phyloP scores from a whole-genome alignment of 2,888 invertebrate species.

The Pseudolycoriella hygida region DNA sequence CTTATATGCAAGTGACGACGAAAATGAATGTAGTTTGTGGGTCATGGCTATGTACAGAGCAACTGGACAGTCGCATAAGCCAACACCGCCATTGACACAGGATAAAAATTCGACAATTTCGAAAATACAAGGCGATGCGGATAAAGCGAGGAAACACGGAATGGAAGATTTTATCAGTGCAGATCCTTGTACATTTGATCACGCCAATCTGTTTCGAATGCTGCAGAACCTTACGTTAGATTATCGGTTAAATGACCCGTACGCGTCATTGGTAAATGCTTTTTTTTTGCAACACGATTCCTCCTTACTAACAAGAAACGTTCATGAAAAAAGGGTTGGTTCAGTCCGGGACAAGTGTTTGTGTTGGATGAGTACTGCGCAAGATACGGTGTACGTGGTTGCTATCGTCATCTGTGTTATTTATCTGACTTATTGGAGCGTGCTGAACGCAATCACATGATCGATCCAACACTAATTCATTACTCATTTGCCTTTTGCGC shows the following conservation, averaged over 20 bases:
- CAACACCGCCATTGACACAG: constrained; percentile 80
- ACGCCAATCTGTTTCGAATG: constrained; percentile 78
- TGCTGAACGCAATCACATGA: constrained; percentile 85
- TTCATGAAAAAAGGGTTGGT: constrained; percentile 68
- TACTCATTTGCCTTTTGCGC: constrained; percentile 99
- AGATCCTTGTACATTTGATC: constrained; percentile 96
- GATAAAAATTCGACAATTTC: constrained; percentile 75
- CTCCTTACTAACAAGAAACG: background rate
- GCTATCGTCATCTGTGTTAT: constrained; percentile 92
- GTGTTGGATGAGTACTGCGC: constrained; percentile 97
- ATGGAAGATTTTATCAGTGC: constrained; percentile 99
- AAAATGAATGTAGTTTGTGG: constrained; percentile 96
- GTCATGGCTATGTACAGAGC: constrained; percentile 98
- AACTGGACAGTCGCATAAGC: constrained; percentile 99
- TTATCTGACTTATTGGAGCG: constrained; percentile 86
- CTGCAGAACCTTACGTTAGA: constrained; percentile 87
- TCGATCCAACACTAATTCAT: constrained; percentile 96
- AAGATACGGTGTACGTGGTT: constrained; percentile 90
- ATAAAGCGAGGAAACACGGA: constrained; percentile 89
- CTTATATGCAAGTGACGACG: constrained; percentile 88
- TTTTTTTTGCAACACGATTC: background rate
- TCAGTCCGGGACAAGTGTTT: constrained; percentile 97
- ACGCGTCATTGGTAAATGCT: constrained; percentile 75
- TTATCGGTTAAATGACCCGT: constrained; percentile 93
- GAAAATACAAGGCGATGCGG: constrained; percentile 58